Conservation (phyloP, 92 coral and sea anemone species). For the Umimayanthus kanabou region DNA sequence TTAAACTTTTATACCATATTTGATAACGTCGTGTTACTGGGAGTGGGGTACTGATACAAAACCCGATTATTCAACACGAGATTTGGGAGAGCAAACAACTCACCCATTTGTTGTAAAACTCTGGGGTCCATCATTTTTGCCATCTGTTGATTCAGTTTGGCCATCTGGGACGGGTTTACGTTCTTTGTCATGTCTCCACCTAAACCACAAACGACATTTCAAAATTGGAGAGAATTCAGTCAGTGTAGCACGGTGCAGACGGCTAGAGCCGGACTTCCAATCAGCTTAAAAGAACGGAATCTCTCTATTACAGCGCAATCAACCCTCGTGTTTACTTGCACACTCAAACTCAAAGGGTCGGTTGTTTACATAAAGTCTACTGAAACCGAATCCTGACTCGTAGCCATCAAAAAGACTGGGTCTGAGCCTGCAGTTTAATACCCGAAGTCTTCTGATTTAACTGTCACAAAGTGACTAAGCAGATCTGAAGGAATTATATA, state of each 20-base stretch:
- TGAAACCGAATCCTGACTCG: no score
- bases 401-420: no score
- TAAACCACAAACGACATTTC: slow-evolving; percentile 12
- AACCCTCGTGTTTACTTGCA: background rate
- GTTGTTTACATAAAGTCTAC: no score
- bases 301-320: background rate
- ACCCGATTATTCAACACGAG: background rate
- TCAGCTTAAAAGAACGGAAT: background rate
- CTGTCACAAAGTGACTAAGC: no score
- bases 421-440: no score
- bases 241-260: no score
- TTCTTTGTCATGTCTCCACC: slow-evolving; percentile 99
- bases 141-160: slow-evolving; percentile 99
- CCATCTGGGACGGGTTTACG: slow-evolving; percentile 97
- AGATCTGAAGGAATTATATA: no score
- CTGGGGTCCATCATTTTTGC: slow-evolving; percentile 99
- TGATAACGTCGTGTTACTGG: no score
- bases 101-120: slow-evolving; percentile 99
- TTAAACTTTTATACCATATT: no score
- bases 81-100: slow-evolving; percentile 7
- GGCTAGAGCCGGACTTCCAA: background rate
- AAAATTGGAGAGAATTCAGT: background rate
- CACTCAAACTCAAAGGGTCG: background rate
- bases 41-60: no score
- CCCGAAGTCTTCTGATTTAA: no score